Evolutionary conservation across 2,888 invertebrate species (phyloP).

Genomic region (Diploptera punctata): DNA sequence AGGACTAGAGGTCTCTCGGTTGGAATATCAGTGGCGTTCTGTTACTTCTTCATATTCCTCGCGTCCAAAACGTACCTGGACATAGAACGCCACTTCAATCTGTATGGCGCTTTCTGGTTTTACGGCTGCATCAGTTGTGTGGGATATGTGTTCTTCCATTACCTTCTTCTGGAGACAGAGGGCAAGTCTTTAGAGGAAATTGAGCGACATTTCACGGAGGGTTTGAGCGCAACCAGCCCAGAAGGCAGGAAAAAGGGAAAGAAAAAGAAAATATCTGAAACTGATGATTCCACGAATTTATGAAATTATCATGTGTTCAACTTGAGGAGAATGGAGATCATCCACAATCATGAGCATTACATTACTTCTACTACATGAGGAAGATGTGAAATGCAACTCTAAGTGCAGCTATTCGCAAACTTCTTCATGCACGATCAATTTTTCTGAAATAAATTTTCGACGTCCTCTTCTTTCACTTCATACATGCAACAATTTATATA

Average conservation of each 20-base stretch:
- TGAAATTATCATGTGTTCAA: too few relatives aligned
- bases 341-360: too few relatives aligned
- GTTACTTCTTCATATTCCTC: not conserved
- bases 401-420: too few relatives aligned
- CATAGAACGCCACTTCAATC: not conserved
- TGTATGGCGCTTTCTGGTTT: slow-evolving; percentile 13
- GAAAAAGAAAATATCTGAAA: too few relatives aligned
- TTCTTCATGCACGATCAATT: too few relatives aligned
- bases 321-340: too few relatives aligned
- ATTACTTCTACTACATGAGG: too few relatives aligned
- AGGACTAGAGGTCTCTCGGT: not conserved
- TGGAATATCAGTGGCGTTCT: not conserved
- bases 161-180: not conserved
- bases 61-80: slow-evolving; percentile 12
- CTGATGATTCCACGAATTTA: too few relatives aligned
- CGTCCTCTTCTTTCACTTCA: too few relatives aligned
- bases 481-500: too few relatives aligned
- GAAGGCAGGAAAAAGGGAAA: not conserved
- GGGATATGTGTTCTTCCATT: not conserved
- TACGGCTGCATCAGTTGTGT: slow-evolving; percentile 3
- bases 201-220: not conserved
- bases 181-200: slow-evolving; percentile 2
- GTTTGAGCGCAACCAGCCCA: not conserved
- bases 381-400: too few relatives aligned
- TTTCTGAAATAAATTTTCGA: too few relatives aligned